Evolutionary conservation across 2,797 vertebrate genomes (phyloP).

Genomic region (Orestias chungarensis): DNA sequence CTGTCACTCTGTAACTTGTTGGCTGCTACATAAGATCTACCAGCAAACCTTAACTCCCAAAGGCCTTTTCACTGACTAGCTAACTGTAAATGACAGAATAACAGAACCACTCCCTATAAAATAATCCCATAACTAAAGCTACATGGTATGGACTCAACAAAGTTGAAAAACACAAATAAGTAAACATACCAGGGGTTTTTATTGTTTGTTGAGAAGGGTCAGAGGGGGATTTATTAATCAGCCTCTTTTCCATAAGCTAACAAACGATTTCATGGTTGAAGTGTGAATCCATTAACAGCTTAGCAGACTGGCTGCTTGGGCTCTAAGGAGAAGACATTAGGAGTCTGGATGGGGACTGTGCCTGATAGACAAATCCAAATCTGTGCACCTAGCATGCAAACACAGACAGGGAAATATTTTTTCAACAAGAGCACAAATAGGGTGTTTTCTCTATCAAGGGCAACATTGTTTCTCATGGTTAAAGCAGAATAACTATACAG

Average conservation of each 20-base stretch:
- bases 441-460: background rate
- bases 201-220: background rate
- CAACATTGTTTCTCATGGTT: background rate
- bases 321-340: slow-evolving; percentile 33
- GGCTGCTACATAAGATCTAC: background rate
- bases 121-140: background rate
- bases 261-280: slow-evolving; percentile 48
- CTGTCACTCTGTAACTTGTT: no score
- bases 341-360: slow-evolving; percentile 32
- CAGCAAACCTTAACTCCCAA: background rate
- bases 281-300: slow-evolving; percentile 47
- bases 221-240: background rate
- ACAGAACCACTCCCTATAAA: background rate
- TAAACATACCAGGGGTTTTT: background rate
- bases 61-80: background rate
- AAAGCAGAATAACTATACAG: background rate
- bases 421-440: slow-evolving; percentile 4
- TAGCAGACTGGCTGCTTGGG: slow-evolving; percentile 28
- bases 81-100: background rate
- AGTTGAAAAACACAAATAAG: background rate
- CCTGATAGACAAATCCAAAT: slow-evolving; percentile 23
- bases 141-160: background rate
- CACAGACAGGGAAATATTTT: slow-evolving; percentile 13
- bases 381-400: slow-evolving; percentile 13
- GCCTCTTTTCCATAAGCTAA: slow-evolving; percentile 18